These are phyloP conservation scores for Cyprinodon tularosa DNA, from an alignment of 2,113 vertebrate species.

Conservation along the genomic window DNA sequence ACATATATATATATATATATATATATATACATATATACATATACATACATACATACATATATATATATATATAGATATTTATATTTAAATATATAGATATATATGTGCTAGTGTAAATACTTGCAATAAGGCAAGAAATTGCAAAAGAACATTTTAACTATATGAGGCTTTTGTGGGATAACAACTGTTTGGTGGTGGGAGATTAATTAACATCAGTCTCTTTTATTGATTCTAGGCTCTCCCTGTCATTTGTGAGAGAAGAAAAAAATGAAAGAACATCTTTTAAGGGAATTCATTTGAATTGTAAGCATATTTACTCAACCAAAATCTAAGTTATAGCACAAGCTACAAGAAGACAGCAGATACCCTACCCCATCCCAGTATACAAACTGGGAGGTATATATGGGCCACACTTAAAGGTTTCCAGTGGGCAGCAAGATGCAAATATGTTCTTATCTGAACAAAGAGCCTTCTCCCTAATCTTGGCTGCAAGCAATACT, in stretches of 20 bases:
- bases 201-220: neutral
- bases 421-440: no score
- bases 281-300: neutral
- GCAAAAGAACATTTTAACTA: constrained; percentile 1
- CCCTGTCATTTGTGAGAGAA: constrained; percentile 8
- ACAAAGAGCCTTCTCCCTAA: no score
- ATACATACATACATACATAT: no score
- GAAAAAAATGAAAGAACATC: neutral
- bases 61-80: no score
- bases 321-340: neutral
- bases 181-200: neutral
- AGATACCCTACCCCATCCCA: no score
- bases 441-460: no score
- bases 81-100: neutral
- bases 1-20: no score
- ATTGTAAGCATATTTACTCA: neutral
- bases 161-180: neutral
- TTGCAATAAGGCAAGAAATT: constrained; percentile 34
- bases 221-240: neutral
- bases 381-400: no score
- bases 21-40: no score
- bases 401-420: no score
- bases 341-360: no score
- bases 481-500: no score
- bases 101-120: constrained; percentile 35